phyloP scores from a whole-genome alignment of 37 sponge, comb jelly and placozoan species.

The Beroe forskalii region DNA sequence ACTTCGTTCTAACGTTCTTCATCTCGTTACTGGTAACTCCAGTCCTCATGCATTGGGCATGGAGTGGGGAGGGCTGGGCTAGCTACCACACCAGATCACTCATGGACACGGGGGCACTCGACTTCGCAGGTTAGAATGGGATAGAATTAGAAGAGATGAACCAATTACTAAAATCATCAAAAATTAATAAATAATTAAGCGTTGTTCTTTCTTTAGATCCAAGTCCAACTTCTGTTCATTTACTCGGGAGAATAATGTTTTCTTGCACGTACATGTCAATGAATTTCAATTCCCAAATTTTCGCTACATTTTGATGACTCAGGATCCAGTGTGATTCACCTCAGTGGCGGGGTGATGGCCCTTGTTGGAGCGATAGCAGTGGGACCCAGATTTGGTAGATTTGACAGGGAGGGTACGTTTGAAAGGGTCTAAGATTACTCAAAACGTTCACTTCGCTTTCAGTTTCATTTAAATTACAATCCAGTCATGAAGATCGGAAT shows the following conservation, averaged over 20 bases:
- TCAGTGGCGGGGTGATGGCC: constrained; percentile 49
- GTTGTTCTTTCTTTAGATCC: too few species aligned
- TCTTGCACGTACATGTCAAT: too few species aligned
- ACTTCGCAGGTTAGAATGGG: constrained; percentile 18
- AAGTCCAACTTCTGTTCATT: too few species aligned
- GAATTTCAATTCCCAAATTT: too few species aligned
- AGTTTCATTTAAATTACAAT: too few species aligned
- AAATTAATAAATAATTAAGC: too few species aligned
- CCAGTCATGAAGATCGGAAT: too few species aligned
- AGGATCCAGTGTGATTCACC: constrained; percentile 55
- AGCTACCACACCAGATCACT: constrained; percentile 53
- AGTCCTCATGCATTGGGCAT: constrained; percentile 29
- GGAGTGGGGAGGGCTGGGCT: constrained; percentile 51
- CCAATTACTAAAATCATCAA: too few species aligned
- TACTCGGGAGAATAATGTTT: too few species aligned
- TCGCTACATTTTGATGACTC: too few species aligned
- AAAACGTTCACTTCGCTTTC: too few species aligned
- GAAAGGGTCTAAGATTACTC: neutral
- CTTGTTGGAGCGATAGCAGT: constrained; percentile 29
- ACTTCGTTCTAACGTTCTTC: constrained; percentile 44
- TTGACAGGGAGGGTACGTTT: constrained; percentile 24
- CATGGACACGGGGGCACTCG: constrained; percentile 45
- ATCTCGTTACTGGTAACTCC: constrained; percentile 35
- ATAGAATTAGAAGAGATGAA: too few species aligned
- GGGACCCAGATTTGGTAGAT: constrained; percentile 33